phyloP scores from a whole-genome alignment of 2,888 invertebrate species.

The Papilio elwesi region DNA sequence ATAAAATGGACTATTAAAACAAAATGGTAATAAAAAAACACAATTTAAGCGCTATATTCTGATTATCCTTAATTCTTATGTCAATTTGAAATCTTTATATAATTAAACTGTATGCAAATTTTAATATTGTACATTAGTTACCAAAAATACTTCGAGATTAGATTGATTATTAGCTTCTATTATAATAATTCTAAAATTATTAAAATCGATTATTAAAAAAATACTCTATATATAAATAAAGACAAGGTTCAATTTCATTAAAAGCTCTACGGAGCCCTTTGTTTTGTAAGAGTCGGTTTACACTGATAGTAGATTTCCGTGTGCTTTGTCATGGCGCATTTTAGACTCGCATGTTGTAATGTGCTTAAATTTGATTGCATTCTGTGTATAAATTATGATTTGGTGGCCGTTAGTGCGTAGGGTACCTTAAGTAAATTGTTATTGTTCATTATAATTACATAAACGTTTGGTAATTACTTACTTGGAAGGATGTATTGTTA shows the following conservation, averaged over 20 bases:
- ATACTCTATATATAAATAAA: background rate
- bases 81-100: too few relatives aligned
- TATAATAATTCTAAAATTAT: too few relatives aligned
- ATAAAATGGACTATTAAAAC: too few relatives aligned
- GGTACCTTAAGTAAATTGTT: background rate
- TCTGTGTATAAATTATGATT: background rate
- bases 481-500: too few relatives aligned
- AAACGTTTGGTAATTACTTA: background rate
- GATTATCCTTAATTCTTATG: too few relatives aligned
- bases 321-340: background rate
- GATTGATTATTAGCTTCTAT: too few relatives aligned
- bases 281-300: background rate
- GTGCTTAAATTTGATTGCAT: slow-evolving; percentile 25
- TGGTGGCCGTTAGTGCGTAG: background rate
- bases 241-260: background rate
- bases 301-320: background rate
- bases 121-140: too few relatives aligned
- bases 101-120: too few relatives aligned
- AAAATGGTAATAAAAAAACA: too few relatives aligned
- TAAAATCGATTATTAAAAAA: too few relatives aligned
- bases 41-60: too few relatives aligned
- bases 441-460: background rate
- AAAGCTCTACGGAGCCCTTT: background rate
- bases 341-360: slow-evolving; percentile 11
- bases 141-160: too few relatives aligned